Percentiles rank a stretch among this genome's conserved stretches.
Evolutionary conservation across 2,113 vertebrate species (phyloP).

Genomic region (Hystrix cristata): DNA sequence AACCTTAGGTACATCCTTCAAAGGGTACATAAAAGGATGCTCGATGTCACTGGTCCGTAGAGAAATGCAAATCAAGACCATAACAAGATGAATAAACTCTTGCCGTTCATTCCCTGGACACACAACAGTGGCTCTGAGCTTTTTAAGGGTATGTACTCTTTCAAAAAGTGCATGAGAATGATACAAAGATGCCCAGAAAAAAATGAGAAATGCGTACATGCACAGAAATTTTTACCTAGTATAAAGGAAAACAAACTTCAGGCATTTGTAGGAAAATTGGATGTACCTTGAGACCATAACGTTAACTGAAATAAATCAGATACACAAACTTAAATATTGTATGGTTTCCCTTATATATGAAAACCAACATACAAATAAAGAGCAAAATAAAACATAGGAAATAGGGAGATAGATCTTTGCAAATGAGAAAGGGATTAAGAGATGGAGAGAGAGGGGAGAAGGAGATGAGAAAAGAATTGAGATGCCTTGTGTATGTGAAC

Average conservation of each 20-base stretch:
- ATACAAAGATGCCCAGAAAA: not conserved
- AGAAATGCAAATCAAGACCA: not conserved
- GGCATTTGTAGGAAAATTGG: not conserved
- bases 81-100: not conserved
- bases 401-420: not conserved
- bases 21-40: not conserved
- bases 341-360: not conserved
- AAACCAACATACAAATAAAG: not conserved
- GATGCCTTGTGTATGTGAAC: not conserved
- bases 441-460: not conserved
- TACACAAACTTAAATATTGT: not conserved
- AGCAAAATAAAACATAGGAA: not conserved
- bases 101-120: not conserved
- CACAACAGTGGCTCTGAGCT: not conserved
- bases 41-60: not conserved
- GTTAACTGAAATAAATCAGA: not conserved
- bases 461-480: not conserved
- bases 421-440: not conserved
- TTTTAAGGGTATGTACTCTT: not conserved
- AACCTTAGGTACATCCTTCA: not conserved
- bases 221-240: not conserved
- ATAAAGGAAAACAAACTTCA: not conserved
- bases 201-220: not conserved
- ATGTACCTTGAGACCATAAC: not conserved
- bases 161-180: not conserved